Evolutionary conservation across 1,140 invertebrate species (phyloP), one percentile per base, ranked within the genome.

Genomic region (Trichomalopsis sarcophagae): DNA sequence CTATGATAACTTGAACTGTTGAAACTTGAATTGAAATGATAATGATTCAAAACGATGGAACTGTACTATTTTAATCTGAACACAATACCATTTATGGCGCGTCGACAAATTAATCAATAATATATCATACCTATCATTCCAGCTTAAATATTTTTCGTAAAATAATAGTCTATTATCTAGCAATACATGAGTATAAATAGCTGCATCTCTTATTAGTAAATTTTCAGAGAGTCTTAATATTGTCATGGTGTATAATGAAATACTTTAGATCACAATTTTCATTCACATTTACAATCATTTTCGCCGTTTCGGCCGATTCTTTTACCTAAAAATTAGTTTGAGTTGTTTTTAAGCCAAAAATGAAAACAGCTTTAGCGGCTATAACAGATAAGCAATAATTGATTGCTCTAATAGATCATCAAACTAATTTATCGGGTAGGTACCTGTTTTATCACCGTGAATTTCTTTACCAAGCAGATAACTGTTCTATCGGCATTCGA

Each of bases 111-210:
- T 23, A 78, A 78, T 36, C 11, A 78, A 66, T 36, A 36, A 33
- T 40, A 77, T 50, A 77, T 50, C 47, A 50, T 77, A 78, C 66
- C 55, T 62, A 62, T 78, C 50, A 36, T 62, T 78, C 55, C 27
- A 78, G 50, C 50, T 78, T 78, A 78, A 62, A 78, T 11, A 78
- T 78, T 36, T 36, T 33, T 78, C 55, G 17, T 62, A 21, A 62
- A 62, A 62, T 62, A 62, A 62, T 62, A 62, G 55, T 21, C 55
- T 62, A 62, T 62, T 21, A 62, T 14, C 55, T 62, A 62, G 5
- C 55, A 62, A 62, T 62, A 62, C 21, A 62, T n/a, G 55, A n/a
- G 55, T 62, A 62, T 62, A 62, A 21, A n/a, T 62, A n/a, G n/a
- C 55, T 62, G 55, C 17, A 62, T 17, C 13, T 50, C 21, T 62